Evolutionary conservation across 2,113 vertebrate genomes (phyloP).

Genomic region (Neodon shergylaensis): DNA sequence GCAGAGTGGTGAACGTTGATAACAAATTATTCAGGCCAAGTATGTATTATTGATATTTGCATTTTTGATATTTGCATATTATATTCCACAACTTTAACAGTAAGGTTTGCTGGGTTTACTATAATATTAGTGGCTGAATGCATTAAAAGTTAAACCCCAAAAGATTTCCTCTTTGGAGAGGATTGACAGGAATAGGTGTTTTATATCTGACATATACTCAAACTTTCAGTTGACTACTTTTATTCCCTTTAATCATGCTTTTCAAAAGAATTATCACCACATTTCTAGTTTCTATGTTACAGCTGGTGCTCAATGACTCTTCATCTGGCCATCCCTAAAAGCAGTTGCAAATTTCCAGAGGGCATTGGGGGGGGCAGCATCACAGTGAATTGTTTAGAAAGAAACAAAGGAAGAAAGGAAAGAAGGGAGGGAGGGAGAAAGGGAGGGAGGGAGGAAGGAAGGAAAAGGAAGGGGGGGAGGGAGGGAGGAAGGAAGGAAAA

Average conservation of each 20-base stretch:
- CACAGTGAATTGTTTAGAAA: not conserved
- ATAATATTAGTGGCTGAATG: not conserved
- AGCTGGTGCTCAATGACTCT: not conserved
- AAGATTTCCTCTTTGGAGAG: not conserved
- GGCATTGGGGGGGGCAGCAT: not conserved
- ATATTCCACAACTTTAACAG: constrained; percentile 17
- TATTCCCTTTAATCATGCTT: constrained; percentile 41
- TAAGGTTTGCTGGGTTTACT: constrained; percentile 32
- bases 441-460: too few species aligned
- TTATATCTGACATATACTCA: constrained; percentile 20
- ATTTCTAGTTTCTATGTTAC: constrained; percentile 3
- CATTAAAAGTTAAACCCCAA: constrained; percentile 24
- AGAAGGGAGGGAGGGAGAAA: not conserved
- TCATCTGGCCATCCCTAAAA: constrained; percentile 21
- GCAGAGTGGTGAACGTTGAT: not conserved
- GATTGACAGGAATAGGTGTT: not conserved
- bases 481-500: accelerated
- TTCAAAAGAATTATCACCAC: not conserved
- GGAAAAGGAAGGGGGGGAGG: accelerated
- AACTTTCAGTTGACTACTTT: constrained; percentile 4
- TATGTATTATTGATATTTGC: not conserved
- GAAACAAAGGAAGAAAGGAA: not conserved
- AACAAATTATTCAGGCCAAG: not conserved
- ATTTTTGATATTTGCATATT: constrained; percentile 20
- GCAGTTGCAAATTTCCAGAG: constrained; percentile 33